A percentile compares a stretch with the other conserved stretches of the same genome.
phyloP scores from a whole-genome alignment of 2,888 invertebrate genomes.

The Mactromeris polynyma region DNA sequence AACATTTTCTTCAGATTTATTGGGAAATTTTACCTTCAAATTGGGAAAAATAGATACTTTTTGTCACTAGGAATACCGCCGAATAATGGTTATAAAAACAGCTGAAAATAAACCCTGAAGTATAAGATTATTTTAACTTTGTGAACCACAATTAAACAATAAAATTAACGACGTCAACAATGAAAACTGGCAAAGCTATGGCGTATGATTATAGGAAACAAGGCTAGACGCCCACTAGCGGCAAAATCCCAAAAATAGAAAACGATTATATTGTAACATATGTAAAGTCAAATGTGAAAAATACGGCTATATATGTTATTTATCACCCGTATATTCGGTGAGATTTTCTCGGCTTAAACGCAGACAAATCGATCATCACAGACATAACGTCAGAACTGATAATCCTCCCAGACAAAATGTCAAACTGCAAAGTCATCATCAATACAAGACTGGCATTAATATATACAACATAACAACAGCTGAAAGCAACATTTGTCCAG shows the following conservation, averaged over 20 bases:
- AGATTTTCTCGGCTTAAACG: neutral
- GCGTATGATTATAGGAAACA: neutral
- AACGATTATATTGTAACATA: neutral
- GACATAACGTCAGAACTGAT: neutral
- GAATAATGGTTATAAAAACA: too few relatives aligned
- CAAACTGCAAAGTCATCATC: constrained; percentile 1
- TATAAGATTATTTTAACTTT: too few relatives aligned
- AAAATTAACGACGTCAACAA: too few relatives aligned
- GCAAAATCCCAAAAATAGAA: neutral
- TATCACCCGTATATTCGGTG: neutral
- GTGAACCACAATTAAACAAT: too few relatives aligned
- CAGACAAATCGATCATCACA: neutral
- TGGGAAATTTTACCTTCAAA: too few relatives aligned
- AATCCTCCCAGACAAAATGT: neutral
- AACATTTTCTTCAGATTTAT: too few relatives aligned
- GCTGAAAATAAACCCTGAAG: too few relatives aligned
- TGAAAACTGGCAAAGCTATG: too few relatives aligned
- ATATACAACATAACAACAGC: neutral
- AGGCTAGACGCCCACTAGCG: neutral
- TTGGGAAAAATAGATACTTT: too few relatives aligned
- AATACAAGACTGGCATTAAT: neutral
- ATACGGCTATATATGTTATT: neutral
- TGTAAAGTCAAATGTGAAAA: neutral
- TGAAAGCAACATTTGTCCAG: neutral
- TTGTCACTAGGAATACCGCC: too few relatives aligned